These are phyloP conservation scores for Drosophila buzzatii DNA, from an alignment of 2,888 invertebrate species.

Conservation along the genomic window DNA sequence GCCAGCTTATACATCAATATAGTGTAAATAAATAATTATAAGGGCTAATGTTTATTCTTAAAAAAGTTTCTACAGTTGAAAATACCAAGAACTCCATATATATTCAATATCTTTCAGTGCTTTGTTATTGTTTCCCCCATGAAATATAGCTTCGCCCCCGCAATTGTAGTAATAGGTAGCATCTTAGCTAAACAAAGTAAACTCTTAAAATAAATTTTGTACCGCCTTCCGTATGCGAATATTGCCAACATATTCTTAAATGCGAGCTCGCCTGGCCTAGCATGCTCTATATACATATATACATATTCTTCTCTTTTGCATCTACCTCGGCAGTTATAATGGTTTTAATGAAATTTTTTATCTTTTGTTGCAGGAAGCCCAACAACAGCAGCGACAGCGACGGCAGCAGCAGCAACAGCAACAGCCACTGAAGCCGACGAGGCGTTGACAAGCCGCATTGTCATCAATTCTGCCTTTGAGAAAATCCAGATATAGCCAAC, in stretches of 20 bases:
- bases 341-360: slow-evolving; percentile 80
- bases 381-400: slow-evolving; percentile 24
- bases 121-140: no score
- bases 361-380: slow-evolving; percentile 73
- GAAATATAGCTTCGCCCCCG: not conserved
- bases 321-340: slow-evolving; percentile 67
- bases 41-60: not conserved
- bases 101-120: not conserved
- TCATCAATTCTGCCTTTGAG: slow-evolving; percentile 72
- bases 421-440: slow-evolving; percentile 40
- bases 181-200: not conserved
- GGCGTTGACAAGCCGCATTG: slow-evolving; percentile 79
- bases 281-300: slow-evolving; percentile 12
- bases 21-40: not conserved
- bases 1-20: not conserved
- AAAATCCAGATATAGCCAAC: slow-evolving; percentile 33
- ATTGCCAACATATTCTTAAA: slow-evolving; percentile 28
- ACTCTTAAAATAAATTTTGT: not conserved
- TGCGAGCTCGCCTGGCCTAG: slow-evolving; percentile 24
- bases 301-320: slow-evolving; percentile 31
- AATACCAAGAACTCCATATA: not conserved
- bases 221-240: slow-evolving; percentile 34
- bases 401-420: slow-evolving; percentile 7
- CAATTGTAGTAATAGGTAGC: not conserved
- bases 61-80: not conserved